Conservation (phyloP, 2,888 invertebrate species). For the Trilocha varians region DNA sequence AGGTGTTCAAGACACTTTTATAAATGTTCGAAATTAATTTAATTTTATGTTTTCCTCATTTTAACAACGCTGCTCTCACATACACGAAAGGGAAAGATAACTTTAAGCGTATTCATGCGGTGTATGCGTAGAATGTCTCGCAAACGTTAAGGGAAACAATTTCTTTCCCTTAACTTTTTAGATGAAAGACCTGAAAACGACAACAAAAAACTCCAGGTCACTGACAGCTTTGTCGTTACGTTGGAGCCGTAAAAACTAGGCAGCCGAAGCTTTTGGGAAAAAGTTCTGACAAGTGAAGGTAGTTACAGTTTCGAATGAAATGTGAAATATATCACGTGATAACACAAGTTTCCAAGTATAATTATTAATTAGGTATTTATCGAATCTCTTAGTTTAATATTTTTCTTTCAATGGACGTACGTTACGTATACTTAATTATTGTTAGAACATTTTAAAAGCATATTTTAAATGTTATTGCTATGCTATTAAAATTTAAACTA, state of each 20-base stretch:
- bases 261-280: background rate
- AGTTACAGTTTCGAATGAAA: background rate
- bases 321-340: too few relatives aligned
- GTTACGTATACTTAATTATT: too few relatives aligned
- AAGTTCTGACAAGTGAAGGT: background rate
- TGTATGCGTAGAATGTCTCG: background rate
- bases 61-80: background rate
- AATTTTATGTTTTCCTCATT: background rate
- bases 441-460: too few relatives aligned
- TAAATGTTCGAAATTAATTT: background rate
- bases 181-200: background rate
- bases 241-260: background rate
- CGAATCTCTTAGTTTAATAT: too few relatives aligned
- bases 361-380: too few relatives aligned
- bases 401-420: too few relatives aligned
- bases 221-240: background rate
- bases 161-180: background rate
- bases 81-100: background rate
- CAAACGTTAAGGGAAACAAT: background rate
- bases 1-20: background rate
- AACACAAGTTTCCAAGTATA: too few relatives aligned
- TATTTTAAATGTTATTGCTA: too few relatives aligned
- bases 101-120: background rate
- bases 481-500: too few relatives aligned
- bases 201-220: background rate